Base-by-base conservation (phyloP, 2,797 vertebrate species). In the Darevskia mixta region DNA sequence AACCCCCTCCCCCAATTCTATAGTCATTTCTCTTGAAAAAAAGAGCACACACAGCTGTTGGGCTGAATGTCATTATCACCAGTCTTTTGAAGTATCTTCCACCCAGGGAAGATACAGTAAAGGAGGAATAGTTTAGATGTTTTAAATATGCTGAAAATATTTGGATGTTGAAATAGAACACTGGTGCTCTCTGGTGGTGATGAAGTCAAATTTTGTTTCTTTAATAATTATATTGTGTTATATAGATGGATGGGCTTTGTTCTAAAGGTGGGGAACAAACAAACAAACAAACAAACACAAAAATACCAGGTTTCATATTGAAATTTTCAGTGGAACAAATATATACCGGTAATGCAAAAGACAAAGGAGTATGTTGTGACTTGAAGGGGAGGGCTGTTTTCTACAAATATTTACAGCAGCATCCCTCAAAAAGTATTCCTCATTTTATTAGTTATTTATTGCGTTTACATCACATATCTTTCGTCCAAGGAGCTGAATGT, bases 121-220 rank as follows among this genome's bases (percentile, higher is more conserved):
- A 23, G 17, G 61, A 43, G 38, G 49, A 45, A n/a, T 82, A 20
- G 27, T 45, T 45, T 32, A 32, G 38, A 41, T 64, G 5, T 49
- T 73, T 76, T 35, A 45, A 9, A 58, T 23, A 20, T 43, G 29
- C 29, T 4, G 5, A 7, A 1, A 17, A 82, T 58, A 41, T 61
- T 75, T 69, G 27, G 58, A 55, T 64, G 9, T 64, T 72, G 79
- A 81, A n/a, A 55, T 2, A 79, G 89, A 41, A 35, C 6, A 0
- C 1, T 32, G 76, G 92, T 93, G 94, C 95, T 79, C 96, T 91
- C 96, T 96, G 92, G 86, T 95, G 96, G 95, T 86, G 81, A 29
- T 45, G 55, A 64, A 38, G 1, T 41, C 11, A 8, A 1, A 0
- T 73, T 8, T 5, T 11, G 5, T 2, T 8, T 66, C 8, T 4